Conservation (phyloP, 2,797 vertebrate species). For the Anguilla obscura region DNA sequence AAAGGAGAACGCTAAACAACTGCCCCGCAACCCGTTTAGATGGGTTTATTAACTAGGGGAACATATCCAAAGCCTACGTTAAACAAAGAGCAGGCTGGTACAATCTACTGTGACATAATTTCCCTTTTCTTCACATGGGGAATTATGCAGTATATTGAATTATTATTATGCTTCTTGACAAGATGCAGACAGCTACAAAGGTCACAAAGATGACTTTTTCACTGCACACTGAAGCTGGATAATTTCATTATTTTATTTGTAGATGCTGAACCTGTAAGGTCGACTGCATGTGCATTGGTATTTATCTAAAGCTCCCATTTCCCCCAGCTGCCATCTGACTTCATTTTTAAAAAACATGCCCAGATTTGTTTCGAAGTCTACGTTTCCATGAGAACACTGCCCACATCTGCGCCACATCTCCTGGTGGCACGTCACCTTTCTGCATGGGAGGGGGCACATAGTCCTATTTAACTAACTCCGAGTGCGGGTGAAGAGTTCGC, state of each 20-base stretch:
- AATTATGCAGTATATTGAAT: background rate
- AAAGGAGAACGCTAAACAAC: background rate
- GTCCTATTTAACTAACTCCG: background rate
- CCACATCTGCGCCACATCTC: background rate
- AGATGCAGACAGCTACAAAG: background rate
- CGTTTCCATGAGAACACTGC: background rate
- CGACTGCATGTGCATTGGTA: background rate
- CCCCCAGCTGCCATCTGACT: background rate
- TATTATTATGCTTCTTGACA: background rate
- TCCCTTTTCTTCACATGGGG: background rate
- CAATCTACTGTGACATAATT: background rate
- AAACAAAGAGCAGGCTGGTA: background rate
- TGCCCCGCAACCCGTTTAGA: background rate
- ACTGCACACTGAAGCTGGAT: background rate
- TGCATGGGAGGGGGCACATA: background rate
- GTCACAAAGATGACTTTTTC: conserved; percentile 11
- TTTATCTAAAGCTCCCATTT: background rate
- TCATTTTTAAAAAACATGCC: background rate
- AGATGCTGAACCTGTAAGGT: background rate
- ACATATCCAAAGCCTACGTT: background rate
- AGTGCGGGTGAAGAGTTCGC: background rate
- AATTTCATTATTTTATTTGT: background rate
- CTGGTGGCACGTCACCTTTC: background rate
- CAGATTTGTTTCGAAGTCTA: background rate
- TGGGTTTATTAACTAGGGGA: background rate